These are phyloP conservation scores for Steinernema feltiae DNA, from an alignment of 1,140 invertebrate species.

Conservation along the genomic window DNA sequence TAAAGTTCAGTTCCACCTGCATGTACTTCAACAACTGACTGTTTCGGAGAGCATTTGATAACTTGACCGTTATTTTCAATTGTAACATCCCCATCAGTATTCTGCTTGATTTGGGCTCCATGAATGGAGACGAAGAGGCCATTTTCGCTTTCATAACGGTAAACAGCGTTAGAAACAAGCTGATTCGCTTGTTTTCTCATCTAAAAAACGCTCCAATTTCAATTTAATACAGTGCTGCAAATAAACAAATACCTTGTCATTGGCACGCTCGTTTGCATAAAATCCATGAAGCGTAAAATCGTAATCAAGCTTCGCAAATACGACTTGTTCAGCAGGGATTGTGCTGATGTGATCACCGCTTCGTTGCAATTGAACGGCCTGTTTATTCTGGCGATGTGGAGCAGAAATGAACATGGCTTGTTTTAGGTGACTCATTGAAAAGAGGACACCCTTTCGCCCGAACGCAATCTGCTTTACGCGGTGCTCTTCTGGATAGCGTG, in stretches of 20 bases:
- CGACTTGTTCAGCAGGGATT: not conserved
- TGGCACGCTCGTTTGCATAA: not conserved
- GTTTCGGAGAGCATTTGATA: not conserved
- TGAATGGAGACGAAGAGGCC: not conserved
- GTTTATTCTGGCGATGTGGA: not conserved
- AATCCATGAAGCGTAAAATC: not conserved
- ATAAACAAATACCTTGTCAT: not conserved
- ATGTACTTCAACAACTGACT: not conserved
- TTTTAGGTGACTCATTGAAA: not conserved
- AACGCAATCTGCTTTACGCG: not conserved
- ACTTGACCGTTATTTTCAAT: not conserved
- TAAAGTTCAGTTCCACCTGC: not conserved
- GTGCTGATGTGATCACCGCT: conserved; percentile 6
- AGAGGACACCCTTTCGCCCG: not conserved
- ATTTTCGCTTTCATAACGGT: not conserved
- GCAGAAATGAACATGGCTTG: not conserved
- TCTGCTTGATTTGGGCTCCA: not conserved
- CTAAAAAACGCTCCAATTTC: not conserved
- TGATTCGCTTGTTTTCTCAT: not conserved
- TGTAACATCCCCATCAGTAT: not conserved
- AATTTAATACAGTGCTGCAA: not conserved
- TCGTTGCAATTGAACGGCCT: not conserved
- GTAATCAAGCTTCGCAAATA: not conserved
- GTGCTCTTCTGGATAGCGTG: not conserved
- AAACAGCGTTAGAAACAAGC: not conserved